These are phyloP conservation scores for Caligus rogercresseyi DNA, from an alignment of 1,140 invertebrate species.

Conservation along the genomic window DNA sequence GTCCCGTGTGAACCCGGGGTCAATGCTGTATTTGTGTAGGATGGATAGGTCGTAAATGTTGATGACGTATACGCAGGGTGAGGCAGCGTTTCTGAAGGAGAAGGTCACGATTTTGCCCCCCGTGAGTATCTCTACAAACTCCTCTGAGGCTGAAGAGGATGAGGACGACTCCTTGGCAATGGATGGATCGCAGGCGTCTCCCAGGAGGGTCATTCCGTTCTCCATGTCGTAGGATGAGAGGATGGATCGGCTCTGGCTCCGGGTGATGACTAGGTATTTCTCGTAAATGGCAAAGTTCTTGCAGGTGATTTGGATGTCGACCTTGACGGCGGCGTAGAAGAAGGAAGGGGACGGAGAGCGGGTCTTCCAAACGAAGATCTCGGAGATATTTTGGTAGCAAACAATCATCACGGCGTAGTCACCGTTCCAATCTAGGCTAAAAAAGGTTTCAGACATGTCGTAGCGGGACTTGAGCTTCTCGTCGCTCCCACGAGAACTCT, in stretches of 20 bases:
- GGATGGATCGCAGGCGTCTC: neutral
- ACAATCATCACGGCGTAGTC: neutral
- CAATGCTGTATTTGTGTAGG: neutral
- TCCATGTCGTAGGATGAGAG: neutral
- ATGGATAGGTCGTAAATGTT: neutral
- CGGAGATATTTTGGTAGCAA: neutral
- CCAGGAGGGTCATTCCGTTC: neutral
- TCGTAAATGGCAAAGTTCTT: neutral
- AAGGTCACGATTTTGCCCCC: neutral
- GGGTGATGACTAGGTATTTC: neutral
- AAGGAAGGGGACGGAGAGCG: neutral
- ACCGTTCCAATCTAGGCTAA: neutral
- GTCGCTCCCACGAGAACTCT: neutral
- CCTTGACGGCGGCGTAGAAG: neutral
- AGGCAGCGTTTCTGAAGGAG: neutral
- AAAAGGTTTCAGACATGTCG: neutral
- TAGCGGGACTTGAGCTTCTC: neutral
- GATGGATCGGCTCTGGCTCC: neutral
- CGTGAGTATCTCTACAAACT: neutral
- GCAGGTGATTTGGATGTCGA: neutral
- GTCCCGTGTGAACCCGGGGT: neutral
- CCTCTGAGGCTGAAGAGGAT: neutral
- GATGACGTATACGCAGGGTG: neutral
- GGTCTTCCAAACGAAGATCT: neutral
- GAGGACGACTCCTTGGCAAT: neutral